phyloP scores from a whole-genome alignment of 2,888 invertebrate genomes.

The Pterostichus madidus region DNA sequence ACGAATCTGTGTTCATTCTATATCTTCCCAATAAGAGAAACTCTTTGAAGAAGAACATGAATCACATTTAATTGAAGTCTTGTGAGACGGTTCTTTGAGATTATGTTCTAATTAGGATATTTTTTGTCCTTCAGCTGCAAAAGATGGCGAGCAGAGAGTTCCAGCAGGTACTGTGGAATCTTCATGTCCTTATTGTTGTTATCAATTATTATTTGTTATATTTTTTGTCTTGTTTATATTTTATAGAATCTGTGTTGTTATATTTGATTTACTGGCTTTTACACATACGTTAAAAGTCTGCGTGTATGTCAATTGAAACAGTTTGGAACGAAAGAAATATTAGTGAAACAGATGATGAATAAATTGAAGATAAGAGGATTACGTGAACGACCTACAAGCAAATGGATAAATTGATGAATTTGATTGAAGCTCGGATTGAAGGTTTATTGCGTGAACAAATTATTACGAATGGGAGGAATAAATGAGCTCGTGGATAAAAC shows the following conservation, averaged over 20 bases:
- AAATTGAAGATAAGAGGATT: too few species aligned
- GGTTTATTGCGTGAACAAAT: too few species aligned
- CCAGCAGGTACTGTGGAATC: conserved; percentile 81
- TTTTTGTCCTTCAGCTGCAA: conserved; percentile 78
- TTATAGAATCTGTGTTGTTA: neutral
- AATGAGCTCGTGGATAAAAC: too few species aligned
- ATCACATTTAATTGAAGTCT: conserved; percentile 26
- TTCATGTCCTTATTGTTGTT: conserved; percentile 36
- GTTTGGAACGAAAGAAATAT: too few species aligned
- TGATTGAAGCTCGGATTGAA: too few species aligned
- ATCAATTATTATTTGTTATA: conserved; percentile 4
- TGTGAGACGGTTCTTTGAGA: conserved; percentile 12
- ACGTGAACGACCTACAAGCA: too few species aligned
- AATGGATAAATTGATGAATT: too few species aligned
- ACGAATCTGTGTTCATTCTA: neutral
- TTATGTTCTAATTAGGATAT: conserved; percentile 54
- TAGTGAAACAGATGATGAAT: too few species aligned
- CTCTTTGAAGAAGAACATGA: conserved; percentile 36
- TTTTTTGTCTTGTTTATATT: conserved; percentile 3
- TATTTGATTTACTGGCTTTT: too few species aligned
- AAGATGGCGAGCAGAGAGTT: conserved; percentile 84
- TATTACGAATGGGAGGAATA: too few species aligned
- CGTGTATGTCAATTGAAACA: too few species aligned
- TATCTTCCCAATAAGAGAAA: conserved; percentile 22
- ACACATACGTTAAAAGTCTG: too few species aligned